Percentiles rank a stretch among this genome's conserved stretches.
phyloP scores from a whole-genome alignment of 2,113 vertebrate species.

The Carettochelys insculpta region DNA sequence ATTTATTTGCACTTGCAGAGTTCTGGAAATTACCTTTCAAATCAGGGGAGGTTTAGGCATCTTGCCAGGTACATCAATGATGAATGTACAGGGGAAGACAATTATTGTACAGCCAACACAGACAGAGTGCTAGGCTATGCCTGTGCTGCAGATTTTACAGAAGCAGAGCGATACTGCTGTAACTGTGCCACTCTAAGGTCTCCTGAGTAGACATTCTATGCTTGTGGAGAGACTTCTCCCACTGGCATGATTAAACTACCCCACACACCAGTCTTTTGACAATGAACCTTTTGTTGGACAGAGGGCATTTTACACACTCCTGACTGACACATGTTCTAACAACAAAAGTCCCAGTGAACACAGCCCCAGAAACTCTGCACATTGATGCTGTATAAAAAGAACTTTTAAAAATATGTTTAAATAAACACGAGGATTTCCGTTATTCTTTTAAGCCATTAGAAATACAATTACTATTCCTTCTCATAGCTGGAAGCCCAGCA shows the following conservation, averaged over 20 bases:
- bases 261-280: no score
- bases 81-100: not conserved
- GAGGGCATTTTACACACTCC: no score
- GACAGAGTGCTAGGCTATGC: not conserved
- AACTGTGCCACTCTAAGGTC: no score
- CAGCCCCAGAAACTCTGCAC: not conserved
- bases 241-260: no score
- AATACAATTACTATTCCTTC: slow-evolving; percentile 20
- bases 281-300: no score
- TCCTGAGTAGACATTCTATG: no score
- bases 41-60: not conserved
- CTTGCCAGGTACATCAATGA: not conserved
- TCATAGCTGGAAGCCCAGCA: slow-evolving; percentile 17
- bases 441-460: not conserved
- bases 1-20: not conserved
- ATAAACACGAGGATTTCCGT: not conserved
- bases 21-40: not conserved
- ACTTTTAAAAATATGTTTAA: not conserved
- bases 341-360: no score
- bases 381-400: not conserved
- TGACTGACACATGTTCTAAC: no score
- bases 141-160: no score
- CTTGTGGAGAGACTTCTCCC: no score
- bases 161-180: no score
- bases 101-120: not conserved